A percentile compares a stretch with the other conserved stretches of the same genome.
Evolutionary conservation across 30 jellyfish, hydroid and myxozoan genomes (phyloP).

Genomic region (Rhopilema esculentum): DNA sequence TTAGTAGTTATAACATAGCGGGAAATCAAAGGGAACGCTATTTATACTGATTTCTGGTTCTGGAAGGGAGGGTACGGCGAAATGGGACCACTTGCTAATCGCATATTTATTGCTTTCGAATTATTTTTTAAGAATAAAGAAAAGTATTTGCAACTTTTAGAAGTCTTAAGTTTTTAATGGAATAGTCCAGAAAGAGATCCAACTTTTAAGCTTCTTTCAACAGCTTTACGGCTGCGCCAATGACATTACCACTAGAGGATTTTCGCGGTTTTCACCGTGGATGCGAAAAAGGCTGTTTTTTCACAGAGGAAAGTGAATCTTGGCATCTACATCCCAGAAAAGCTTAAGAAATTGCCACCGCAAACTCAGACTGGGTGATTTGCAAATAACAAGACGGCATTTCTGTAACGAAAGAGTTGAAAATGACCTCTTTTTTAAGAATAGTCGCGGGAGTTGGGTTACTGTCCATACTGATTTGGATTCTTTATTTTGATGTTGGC

Average conservation of each 20-base stretch:
- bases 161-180: no score
- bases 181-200: no score
- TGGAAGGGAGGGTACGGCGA: no score
- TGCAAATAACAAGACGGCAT: not conserved
- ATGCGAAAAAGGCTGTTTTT: not conserved
- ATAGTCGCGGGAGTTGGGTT: not conserved
- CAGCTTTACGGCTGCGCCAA: not conserved
- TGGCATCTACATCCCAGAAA: slow-evolving; percentile 43
- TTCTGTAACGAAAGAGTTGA: not conserved
- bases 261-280: slow-evolving; percentile 18
- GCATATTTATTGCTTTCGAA: no score
- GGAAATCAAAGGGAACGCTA: no score
- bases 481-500: not conserved
- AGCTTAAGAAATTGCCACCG: slow-evolving; percentile 14
- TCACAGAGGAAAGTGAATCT: not conserved
- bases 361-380: slow-evolving; percentile 10
- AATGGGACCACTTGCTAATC: no score
- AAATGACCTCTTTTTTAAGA: not conserved
- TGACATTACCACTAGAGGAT: not conserved
- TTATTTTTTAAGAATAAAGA: no score
- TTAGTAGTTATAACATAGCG: no score
- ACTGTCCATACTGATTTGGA: not conserved
- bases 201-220: not conserved
- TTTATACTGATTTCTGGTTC: no score
- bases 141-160: no score